Percentiles rank a stretch among this genome's conserved stretches.
Conservation (phyloP, 2,797 vertebrate genomes). For the Danionella dracula region DNA sequence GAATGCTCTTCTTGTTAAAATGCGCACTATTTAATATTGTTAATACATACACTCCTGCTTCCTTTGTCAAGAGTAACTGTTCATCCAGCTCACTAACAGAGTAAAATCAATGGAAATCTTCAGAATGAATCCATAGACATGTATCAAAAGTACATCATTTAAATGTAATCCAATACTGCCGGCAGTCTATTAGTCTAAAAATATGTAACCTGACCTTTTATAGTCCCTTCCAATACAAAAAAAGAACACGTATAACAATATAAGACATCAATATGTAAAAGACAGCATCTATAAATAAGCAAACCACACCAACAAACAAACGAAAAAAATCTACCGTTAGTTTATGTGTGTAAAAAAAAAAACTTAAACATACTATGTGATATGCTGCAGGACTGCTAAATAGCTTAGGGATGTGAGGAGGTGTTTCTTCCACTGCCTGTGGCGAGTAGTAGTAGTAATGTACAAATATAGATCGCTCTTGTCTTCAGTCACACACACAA, state of each 20-base stretch:
- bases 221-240: conserved; percentile 83
- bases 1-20: too few relatives aligned
- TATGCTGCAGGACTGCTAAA: conserved; percentile 81
- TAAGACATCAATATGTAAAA: conserved; percentile 79
- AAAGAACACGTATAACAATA: conserved; percentile 43
- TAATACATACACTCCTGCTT: conserved; percentile 62
- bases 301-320: conserved; percentile 82
- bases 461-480: conserved; percentile 75
- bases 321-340: conserved; percentile 76
- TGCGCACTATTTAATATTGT: conserved; percentile 48
- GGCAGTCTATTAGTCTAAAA: conserved; percentile 90
- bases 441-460: conserved; percentile 32
- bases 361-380: conserved; percentile 80
- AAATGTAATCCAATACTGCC: conserved; percentile 94
- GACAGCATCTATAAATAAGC: conserved; percentile 94
- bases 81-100: conserved; percentile 68
- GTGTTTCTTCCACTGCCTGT: conserved; percentile 71
- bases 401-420: conserved; percentile 82
- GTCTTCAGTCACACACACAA: conserved; percentile 72
- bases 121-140: conserved; percentile 85
- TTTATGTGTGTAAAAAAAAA: conserved; percentile 54
- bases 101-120: conserved; percentile 82
- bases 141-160: conserved; percentile 89
- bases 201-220: conserved; percentile 82
- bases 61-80: conserved; percentile 65